phyloP scores from a whole-genome alignment of 2,113 vertebrate species.

The Malurus melanocephalus region DNA sequence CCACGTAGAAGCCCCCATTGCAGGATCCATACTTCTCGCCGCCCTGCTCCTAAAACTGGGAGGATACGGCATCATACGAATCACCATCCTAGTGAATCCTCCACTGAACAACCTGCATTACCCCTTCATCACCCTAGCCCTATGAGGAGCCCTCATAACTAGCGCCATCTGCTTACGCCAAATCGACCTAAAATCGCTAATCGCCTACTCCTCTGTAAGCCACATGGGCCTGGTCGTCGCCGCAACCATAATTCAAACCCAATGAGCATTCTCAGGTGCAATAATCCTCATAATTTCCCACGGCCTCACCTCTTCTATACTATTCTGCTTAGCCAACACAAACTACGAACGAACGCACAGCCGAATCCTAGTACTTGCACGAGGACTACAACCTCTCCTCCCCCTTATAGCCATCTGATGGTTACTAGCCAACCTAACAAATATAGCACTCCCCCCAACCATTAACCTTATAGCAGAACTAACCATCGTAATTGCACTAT shows the following conservation, averaged over 20 bases:
- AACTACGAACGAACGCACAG: neutral
- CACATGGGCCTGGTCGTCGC: neutral
- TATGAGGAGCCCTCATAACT: accelerated
- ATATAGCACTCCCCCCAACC: accelerated
- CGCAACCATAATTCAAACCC: neutral
- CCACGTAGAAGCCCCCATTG: neutral
- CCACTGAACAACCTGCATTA: accelerated
- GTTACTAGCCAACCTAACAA: accelerated
- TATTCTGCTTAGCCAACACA: neutral
- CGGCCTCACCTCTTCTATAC: neutral
- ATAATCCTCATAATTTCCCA: neutral
- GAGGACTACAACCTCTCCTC: accelerated
- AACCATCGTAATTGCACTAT: accelerated
- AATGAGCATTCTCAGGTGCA: neutral
- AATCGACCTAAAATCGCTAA: neutral
- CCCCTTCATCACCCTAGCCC: accelerated
- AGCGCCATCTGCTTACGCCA: accelerated
- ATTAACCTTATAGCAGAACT: neutral
- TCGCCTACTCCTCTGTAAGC: neutral
- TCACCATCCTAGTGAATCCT: accelerated
- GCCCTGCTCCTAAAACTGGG: accelerated
- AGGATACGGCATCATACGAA: accelerated
- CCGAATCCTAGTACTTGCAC: accelerated
- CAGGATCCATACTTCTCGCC: accelerated
- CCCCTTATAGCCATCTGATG: neutral